phyloP scores from a whole-genome alignment of 2,888 invertebrate species.

The Melieria omissa region DNA sequence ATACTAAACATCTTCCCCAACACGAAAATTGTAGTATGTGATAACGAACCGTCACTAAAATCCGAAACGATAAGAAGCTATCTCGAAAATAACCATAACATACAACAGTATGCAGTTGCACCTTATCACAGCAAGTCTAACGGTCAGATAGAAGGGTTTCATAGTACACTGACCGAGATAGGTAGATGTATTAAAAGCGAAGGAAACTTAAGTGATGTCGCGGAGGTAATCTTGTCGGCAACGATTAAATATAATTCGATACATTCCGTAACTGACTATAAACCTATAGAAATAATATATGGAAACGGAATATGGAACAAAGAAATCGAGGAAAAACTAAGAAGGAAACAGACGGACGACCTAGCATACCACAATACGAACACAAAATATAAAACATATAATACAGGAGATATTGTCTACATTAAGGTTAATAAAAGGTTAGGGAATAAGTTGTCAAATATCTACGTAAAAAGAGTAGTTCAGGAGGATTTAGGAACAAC shows the following conservation, averaged over 20 bases:
- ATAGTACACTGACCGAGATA: conserved; percentile 10
- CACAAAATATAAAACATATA: neutral
- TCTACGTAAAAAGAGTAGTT: conserved; percentile 6
- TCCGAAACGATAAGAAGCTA: neutral
- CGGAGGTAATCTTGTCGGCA: neutral
- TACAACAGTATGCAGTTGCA: conserved; percentile 8
- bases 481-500: too few relatives aligned
- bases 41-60: neutral
- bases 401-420: neutral
- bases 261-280: too few relatives aligned
- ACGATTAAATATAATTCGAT: too few relatives aligned
- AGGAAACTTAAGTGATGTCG: conserved; percentile 1
- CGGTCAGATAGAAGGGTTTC: neutral
- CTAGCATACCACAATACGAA: neutral
- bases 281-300: too few relatives aligned
- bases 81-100: neutral
- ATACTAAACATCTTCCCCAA: conserved; percentile 2
- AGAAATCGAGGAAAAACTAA: neutral
- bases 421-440: conserved; percentile 9
- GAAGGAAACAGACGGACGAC: neutral
- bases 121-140: conserved; percentile 2
- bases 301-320: neutral
- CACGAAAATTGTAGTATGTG: neutral
- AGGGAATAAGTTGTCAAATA: conserved; percentile 3
- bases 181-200: neutral